These are phyloP conservation scores for Agriotes lineatus DNA, from an alignment of 2,888 invertebrate genomes.

Conservation along the genomic window DNA sequence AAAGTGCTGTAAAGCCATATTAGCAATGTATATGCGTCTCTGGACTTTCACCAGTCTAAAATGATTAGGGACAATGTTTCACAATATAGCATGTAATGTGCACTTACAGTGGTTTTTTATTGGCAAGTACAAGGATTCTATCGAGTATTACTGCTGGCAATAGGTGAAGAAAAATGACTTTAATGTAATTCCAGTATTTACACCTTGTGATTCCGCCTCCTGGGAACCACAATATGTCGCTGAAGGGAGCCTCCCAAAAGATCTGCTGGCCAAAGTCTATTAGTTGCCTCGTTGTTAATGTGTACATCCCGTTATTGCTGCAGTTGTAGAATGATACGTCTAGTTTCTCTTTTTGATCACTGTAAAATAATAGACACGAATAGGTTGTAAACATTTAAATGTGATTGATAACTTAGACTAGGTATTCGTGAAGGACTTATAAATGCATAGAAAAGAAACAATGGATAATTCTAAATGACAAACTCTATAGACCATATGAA, in stretches of 20 bases:
- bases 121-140: slow-evolving; percentile 72
- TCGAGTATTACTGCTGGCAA: slow-evolving; percentile 86
- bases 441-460: not conserved
- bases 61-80: slow-evolving; percentile 21
- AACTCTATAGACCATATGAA: not conserved
- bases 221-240: slow-evolving; percentile 78
- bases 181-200: slow-evolving; percentile 74
- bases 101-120: slow-evolving; percentile 77
- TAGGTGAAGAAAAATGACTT: slow-evolving; percentile 80
- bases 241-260: slow-evolving; percentile 73
- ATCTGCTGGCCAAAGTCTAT: slow-evolving; percentile 69
- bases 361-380: slow-evolving; percentile 39
- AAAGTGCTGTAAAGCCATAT: slow-evolving; percentile 80
- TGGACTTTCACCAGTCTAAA: slow-evolving; percentile 83
- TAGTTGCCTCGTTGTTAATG: slow-evolving; percentile 76
- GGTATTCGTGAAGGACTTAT: not conserved
- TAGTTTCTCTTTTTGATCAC: slow-evolving; percentile 49
- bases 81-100: no score
- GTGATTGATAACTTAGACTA: not conserved
- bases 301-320: slow-evolving; percentile 78
- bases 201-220: slow-evolving; percentile 72
- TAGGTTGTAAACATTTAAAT: no score
- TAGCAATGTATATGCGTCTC: slow-evolving; percentile 82
- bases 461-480: not conserved
- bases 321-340: slow-evolving; percentile 83